Conservation (phyloP, 2,113 vertebrate genomes). For the Trematomus loennbergii region DNA sequence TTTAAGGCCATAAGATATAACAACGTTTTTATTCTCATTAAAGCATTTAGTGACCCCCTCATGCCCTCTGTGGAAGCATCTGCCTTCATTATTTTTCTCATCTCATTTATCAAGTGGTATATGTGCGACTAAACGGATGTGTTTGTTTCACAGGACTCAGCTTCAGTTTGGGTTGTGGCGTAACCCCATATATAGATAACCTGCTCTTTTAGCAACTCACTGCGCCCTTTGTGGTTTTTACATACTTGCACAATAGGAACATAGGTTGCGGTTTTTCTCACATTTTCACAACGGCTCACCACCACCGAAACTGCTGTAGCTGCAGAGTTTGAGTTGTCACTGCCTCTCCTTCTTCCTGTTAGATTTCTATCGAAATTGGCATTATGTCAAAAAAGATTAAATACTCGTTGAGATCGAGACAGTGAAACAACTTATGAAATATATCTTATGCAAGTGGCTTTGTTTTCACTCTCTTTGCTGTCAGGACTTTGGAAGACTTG, state of each 20-base stretch:
- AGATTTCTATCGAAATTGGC: conserved; percentile 34
- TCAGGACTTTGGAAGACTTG: background rate
- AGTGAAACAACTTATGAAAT: conserved; percentile 8
- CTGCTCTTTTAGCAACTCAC: conserved; percentile 49
- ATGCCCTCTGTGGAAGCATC: background rate
- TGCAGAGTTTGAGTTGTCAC: conserved; percentile 59
- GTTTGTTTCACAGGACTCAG: conserved; percentile 31
- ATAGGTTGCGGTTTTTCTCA: conserved; percentile 66
- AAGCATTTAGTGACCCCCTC: background rate
- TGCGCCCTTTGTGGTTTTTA: conserved; percentile 59
- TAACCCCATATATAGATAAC: conserved; percentile 45
- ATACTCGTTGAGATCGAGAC: conserved; percentile 33
- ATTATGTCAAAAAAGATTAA: conserved; percentile 30
- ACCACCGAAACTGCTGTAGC: conserved; percentile 62
- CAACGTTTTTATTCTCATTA: background rate
- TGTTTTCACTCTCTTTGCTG: background rate
- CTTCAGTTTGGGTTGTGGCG: conserved; percentile 57
- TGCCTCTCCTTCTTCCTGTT: conserved; percentile 53
- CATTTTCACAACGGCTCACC: conserved; percentile 70
- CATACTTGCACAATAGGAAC: conserved; percentile 66
- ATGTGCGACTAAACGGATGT: background rate
- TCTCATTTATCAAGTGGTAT: background rate
- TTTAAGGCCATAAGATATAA: background rate
- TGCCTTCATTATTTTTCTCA: background rate
- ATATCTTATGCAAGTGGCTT: background rate